Evolutionary conservation across 2,888 invertebrate genomes (phyloP), one percentile per base, ranked within the genome.

Genomic region (Ariolimax columbianus): DNA sequence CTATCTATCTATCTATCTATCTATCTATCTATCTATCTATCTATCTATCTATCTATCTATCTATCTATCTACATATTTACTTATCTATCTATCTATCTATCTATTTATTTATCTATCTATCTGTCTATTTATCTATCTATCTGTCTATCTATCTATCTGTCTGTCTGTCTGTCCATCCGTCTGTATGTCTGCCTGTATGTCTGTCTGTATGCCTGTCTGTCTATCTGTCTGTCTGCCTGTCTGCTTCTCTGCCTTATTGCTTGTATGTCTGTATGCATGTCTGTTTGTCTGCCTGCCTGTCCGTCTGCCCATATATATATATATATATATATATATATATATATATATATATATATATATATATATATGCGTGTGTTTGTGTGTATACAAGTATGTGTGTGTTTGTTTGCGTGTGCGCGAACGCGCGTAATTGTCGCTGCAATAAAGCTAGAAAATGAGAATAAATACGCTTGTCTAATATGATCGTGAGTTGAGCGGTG

Each of bases 271-370:
- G n/a, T n/a, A n/a, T n/a, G n/a, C n/a, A n/a, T n/a, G n/a, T n/a
- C n/a, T n/a, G n/a, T n/a, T n/a, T n/a, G n/a, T n/a, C n/a, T n/a
- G n/a, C n/a, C n/a, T n/a, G n/a, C n/a, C n/a, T n/a, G n/a, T n/a
- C n/a, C n/a, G n/a, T n/a, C 19, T 33, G 3, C 26, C 33, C 26
- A 33, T 33, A 68, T 68, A 33, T 68, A 68, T 68, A 33, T 68
- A 68, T 68, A 33, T 68, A 68, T 68, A 33, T 68, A 68, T 68
- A 33, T 68, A 68, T 68, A 33, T 68, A 68, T 68, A 33, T 38
- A 38, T 70, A 38, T 38, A 70, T 70, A 38, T 70, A 70, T 70
- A 38, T 70, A 38, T 70, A 38, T 70, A 70, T 70, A 38, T 70
- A 38, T 40, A 23, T 38, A 70, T 68, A 7, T 68, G 36, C 36